Percentiles rank a stretch among this genome's conserved stretches.
Evolutionary conservation across 1,140 invertebrate genomes (phyloP).

Genomic region (Cotesia typhae): DNA sequence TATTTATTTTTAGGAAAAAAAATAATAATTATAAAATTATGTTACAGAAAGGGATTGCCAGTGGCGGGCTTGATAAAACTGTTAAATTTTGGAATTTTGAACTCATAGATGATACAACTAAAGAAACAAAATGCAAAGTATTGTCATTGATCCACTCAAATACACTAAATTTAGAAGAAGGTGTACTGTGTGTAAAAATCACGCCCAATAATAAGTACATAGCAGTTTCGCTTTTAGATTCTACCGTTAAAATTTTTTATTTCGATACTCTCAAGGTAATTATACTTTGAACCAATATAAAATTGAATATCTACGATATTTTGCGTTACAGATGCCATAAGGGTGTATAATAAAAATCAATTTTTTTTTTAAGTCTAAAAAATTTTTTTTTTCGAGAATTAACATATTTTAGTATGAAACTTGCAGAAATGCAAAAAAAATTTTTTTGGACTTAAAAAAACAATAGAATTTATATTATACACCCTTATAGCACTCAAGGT

Average conservation of each 20-base stretch:
- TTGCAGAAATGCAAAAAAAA: too few relatives aligned
- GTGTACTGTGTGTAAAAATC: constrained; percentile 82
- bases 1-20: constrained; percentile 1
- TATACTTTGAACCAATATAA: constrained; percentile 2
- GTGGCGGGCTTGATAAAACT: constrained; percentile 87
- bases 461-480: too few relatives aligned
- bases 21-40: constrained; percentile 4
- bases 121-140: constrained; percentile 73
- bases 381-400: too few relatives aligned
- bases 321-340: too few relatives aligned
- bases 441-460: too few relatives aligned
- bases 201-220: constrained; percentile 89
- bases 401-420: too few relatives aligned
- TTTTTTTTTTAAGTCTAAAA: too few relatives aligned
- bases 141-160: constrained; percentile 82
- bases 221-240: constrained; percentile 90
- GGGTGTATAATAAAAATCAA: too few relatives aligned
- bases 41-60: constrained; percentile 78
- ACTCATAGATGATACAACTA: constrained; percentile 74
- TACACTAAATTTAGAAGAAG: constrained; percentile 88
- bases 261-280: constrained; percentile 89
- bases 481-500: too few relatives aligned
- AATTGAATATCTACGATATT: too few relatives aligned
- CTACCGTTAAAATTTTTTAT: constrained; percentile 96
- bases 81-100: constrained; percentile 97